Base-by-base conservation (phyloP, 2,797 vertebrate species). In the Manis crassicaudata region DNA sequence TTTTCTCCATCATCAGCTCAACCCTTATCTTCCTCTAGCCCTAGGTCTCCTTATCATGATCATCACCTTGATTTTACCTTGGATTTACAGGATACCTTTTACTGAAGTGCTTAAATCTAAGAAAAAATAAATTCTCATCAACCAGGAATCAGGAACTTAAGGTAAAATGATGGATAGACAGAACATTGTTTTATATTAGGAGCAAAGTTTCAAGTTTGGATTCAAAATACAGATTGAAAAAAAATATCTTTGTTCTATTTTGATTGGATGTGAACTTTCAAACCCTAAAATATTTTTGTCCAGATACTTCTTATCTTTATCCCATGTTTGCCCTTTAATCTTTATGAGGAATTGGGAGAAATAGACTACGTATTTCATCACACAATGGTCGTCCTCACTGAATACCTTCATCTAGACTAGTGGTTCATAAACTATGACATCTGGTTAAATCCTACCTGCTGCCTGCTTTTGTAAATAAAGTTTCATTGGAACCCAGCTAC, bases 201-300 rank as follows among this genome's bases (percentile, higher is more conserved):
- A 68, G 56, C 27, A 86, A 56, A 60, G 16, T 79, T 94, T 88
- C 72, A 72, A 94, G 35, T 85, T 75, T 94, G 67, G 72, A 96
- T 88, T 87, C 67, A 92, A 90, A 95, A 82, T 77, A 96, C 5
- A 52, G 50, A 56, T 43, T 79, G 56, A 7, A 29, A 52, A 50
- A 83, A 62, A 75, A 85, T 0, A 54, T 73, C 6, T 32, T 95
- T 93, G 63, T 85, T 96, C 63, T 73, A 43, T 95, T 90, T 73
- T 93, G 62, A 85, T 82, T 90, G n/a, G 37, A 84, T 81, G 63
- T 85, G 72, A 63, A 85, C 35, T 92, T 95, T 93, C 70, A 82
- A 88, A 56, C 7, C 40, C 56, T 72, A 67, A 92, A 95, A 95
- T 94, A 89, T 86, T 96, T 95, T 95, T 83, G 40, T 86, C 27